Evolutionary conservation across 2,888 invertebrate species (phyloP), one percentile per base, ranked within the genome.

Genomic region (Ochropacha duplaris): DNA sequence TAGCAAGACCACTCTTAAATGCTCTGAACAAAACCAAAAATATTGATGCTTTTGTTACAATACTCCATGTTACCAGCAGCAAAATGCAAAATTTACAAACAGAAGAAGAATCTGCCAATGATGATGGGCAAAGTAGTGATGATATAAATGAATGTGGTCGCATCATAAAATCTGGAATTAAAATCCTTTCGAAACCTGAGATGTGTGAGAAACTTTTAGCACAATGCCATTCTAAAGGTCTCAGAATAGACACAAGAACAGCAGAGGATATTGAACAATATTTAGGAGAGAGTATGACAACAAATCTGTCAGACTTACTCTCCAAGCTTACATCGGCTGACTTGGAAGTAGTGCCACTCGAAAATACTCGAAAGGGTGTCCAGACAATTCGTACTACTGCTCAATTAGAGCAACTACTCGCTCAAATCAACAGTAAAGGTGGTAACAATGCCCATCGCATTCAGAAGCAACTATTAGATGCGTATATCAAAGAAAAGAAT

Each of bases 241-340:
- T 97, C 19, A 94, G 94, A 52, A 94, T 97, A 28, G 94, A 94
- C 26, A 94, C 93, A 28, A 77, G 84, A 2, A 83, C 93, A 50
- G 96, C 96, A 0, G 94, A 95, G 71, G 86, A 84, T 16, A 87
- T 97, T 34, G 94, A 96, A 73, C 94, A 95, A 36, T 93, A 90
- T 65, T 80, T 97, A 1, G 95, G 95, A 0, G 94, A 94, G 49
- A 94, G 94, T 61, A 90, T 96, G 92, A 96, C 95, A 0, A 92
- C 94, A 0, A 87, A 91, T 62, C 88, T 96, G 44, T 95, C 95
- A 0, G 93, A 94, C 66, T 78, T 94, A 22, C 83, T 97, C 9
- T 90, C 94, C 0, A 94, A 95, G 74, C 86, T 97, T 4, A 94
- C 95, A 4, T 94, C 96, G 0, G 90, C 94, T 0, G 95, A 95